A percentile compares a stretch with the other conserved stretches of the same genome.
These are phyloP conservation scores for Etheostoma cragini DNA, from an alignment of 2,113 vertebrate species.

Conservation along the genomic window DNA sequence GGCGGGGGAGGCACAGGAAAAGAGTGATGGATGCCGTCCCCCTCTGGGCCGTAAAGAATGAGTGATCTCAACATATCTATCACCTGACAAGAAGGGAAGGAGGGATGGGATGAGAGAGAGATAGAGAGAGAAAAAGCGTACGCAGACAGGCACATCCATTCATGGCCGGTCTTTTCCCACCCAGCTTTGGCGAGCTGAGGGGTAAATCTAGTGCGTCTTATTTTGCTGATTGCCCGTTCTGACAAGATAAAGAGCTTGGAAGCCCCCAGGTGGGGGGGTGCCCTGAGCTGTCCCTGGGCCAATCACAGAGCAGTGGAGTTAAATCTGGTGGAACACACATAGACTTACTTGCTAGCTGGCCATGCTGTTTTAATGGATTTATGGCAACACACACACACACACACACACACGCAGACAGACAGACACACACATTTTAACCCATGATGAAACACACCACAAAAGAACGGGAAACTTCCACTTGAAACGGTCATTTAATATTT, in stretches of 20 bases:
- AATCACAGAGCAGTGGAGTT: slow-evolving; percentile 52
- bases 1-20: slow-evolving; percentile 19
- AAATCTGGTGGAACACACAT: slow-evolving; percentile 46
- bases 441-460: slow-evolving; percentile 38
- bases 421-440: background rate
- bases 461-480: slow-evolving; percentile 4
- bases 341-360: slow-evolving; percentile 23
- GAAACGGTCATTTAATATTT: slow-evolving; percentile 25
- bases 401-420: background rate
- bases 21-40: slow-evolving; percentile 72
- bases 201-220: slow-evolving; percentile 55
- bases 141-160: slow-evolving; percentile 17
- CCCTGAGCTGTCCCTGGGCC: slow-evolving; percentile 41
- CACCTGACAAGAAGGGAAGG: slow-evolving; percentile 42
- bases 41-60: slow-evolving; percentile 64
- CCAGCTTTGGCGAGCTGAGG: background rate
- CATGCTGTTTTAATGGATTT: slow-evolving; percentile 53
- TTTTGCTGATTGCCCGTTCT: slow-evolving; percentile 54
- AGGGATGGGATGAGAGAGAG: background rate
- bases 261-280: slow-evolving; percentile 10
- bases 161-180: background rate
- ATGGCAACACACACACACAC: slow-evolving; percentile 17
- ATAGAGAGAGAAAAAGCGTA: background rate
- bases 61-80: slow-evolving; percentile 68
- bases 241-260: slow-evolving; percentile 63